Base-by-base conservation (phyloP, 2,797 vertebrate species). In the Vultur gryphus region DNA sequence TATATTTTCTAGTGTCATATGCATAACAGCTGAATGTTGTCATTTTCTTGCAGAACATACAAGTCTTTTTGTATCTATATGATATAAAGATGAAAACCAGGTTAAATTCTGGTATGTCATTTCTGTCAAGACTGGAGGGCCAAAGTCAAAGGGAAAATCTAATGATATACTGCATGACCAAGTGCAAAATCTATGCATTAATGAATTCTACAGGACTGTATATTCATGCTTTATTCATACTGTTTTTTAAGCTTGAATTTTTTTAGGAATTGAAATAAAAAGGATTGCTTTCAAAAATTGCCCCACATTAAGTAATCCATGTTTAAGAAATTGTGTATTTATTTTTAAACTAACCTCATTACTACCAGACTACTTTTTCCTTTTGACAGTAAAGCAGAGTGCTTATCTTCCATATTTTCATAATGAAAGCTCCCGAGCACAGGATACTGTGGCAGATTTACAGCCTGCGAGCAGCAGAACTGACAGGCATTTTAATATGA, bases 401-500 rank as follows among this genome's bases (percentile, higher is more conserved):
- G 96, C 97, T 98, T 98, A 98, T 98, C 97, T 97, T 97, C 97
- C 95, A 72, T 97, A 98, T 98, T 98, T 98, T 98, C 97, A 96
- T 98, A 98, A 98, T 98, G 97, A 97, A 98, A 97, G 95, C 95
- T 98, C 97, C 95, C 84, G 96, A 98, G 97, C 97, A 96, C 78
- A 6, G 95, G 96, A 91, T 90, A 20, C 95, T 80, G 80, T 97
- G 97, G 97, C 97, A 98, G 98, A 98, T 98, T 98, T 98, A 98
- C 97, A 97, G 89, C 97, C 94, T 95, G 84, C 7, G 24, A 98
- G 97, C 96, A 93, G 93, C 88, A 97, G 97, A 98, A 98, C 95
- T 98, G 98, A 98, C 98, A 98, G 96, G 97, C 96, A 97, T 98
- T 98, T 98, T 98, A 98, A 98, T 98, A 97, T 96, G 97, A 97